phyloP scores from a whole-genome alignment of 2,797 vertebrate species.

The Malacoctenus gilli region DNA sequence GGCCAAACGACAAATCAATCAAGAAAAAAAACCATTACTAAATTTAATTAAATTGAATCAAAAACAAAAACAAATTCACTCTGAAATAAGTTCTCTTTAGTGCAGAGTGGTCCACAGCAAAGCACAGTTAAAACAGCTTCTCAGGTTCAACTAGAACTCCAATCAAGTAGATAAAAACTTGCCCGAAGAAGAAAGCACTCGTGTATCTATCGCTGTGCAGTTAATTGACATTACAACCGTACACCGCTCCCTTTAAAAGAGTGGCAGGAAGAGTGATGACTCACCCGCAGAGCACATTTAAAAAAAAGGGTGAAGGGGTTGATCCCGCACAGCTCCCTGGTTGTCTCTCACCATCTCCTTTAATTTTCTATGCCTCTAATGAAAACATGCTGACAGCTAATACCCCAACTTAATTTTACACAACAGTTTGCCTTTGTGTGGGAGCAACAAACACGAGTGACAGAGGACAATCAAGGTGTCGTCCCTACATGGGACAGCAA shows the following conservation, averaged over 20 bases:
- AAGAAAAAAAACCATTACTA: too few relatives aligned
- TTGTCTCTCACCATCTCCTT: slow-evolving; percentile 66
- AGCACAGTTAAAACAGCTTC: too few relatives aligned
- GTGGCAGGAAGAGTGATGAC: slow-evolving; percentile 57
- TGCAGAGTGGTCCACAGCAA: too few relatives aligned
- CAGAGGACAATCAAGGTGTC: slow-evolving; percentile 54
- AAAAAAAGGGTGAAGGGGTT: slow-evolving; percentile 51
- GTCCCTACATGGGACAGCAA: slow-evolving; percentile 28
- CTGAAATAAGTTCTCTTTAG: too few relatives aligned
- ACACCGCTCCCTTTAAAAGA: slow-evolving; percentile 30
- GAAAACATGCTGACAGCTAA: slow-evolving; percentile 78
- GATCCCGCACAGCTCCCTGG: slow-evolving; percentile 55
- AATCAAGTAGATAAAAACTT: too few relatives aligned
- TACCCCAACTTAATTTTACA: slow-evolving; percentile 64
- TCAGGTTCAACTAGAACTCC: too few relatives aligned
- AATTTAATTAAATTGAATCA: too few relatives aligned
- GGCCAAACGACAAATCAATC: too few relatives aligned
- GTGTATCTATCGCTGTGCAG: slow-evolving; percentile 8
- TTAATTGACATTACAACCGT: slow-evolving; percentile 47
- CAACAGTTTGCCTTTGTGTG: slow-evolving; percentile 53
- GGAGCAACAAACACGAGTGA: slow-evolving; percentile 67
- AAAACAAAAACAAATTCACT: too few relatives aligned
- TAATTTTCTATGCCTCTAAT: slow-evolving; percentile 71
- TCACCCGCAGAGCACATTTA: slow-evolving; percentile 62
- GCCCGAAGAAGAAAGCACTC: too few relatives aligned